phyloP scores from a whole-genome alignment of 2,797 vertebrate genomes.

The Cheirogaleus major region DNA sequence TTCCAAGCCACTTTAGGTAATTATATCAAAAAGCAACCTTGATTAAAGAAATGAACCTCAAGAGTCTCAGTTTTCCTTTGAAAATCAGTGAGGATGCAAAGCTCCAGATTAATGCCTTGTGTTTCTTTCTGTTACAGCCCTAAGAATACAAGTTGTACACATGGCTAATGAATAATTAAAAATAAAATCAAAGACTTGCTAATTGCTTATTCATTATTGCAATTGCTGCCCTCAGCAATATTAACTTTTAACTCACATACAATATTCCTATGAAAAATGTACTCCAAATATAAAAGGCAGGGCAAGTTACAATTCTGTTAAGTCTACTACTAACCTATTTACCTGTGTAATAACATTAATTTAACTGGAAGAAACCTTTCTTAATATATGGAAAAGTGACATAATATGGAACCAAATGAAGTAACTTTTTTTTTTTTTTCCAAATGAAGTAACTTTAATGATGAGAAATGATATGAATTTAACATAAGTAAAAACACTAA shows the following conservation, averaged over 20 bases:
- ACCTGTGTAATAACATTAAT: not conserved
- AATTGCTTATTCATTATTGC: not conserved
- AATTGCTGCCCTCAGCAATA: not conserved
- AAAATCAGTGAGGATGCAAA: conserved; percentile 21
- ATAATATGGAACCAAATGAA: not conserved
- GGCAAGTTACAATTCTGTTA: not conserved
- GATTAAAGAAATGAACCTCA: conserved; percentile 17
- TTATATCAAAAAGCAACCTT: not conserved
- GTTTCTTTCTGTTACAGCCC: not conserved
- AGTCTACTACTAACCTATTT: not conserved
- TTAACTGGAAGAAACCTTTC: not conserved
- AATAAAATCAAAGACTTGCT: conserved; percentile 10
- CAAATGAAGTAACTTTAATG: conserved; percentile 32
- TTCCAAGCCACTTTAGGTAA: conserved; percentile 37
- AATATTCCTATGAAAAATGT: conserved; percentile 41
- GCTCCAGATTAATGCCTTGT: not conserved
- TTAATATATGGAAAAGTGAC: conserved; percentile 27
- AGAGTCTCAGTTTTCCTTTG: not conserved
- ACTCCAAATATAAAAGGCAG: conserved; percentile 26
- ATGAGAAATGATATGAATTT: conserved; percentile 15
- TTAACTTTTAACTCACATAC: not conserved
- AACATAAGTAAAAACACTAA: conserved; percentile 1
- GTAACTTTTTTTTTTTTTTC: too few species aligned
- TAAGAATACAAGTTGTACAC: not conserved
- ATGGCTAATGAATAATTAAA: not conserved